Evolutionary conservation across 2,888 invertebrate species (phyloP).

Genomic region (Blomia tropicalis): DNA sequence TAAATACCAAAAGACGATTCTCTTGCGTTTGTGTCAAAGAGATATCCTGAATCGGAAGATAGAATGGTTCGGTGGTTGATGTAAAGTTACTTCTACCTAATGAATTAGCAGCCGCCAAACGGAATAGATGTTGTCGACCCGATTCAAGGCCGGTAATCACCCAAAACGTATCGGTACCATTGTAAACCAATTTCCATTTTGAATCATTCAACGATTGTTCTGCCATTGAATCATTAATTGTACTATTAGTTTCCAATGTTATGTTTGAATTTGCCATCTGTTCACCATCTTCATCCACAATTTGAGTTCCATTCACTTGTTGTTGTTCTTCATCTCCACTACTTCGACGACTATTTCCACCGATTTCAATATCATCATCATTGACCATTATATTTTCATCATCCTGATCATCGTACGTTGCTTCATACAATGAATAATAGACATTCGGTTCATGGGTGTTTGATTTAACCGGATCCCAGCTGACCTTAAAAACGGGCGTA

Average conservation of each 20-base stretch:
- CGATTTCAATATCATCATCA: neutral
- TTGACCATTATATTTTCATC: too few relatives aligned
- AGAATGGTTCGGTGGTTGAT: slow-evolving; percentile 46
- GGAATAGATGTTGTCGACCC: slow-evolving; percentile 50
- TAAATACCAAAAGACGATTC: too few relatives aligned
- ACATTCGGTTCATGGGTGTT: neutral
- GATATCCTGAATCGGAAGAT: slow-evolving; percentile 36
- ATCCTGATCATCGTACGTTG: slow-evolving; percentile 31
- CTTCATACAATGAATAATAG: neutral
- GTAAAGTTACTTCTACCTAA: slow-evolving; percentile 70
- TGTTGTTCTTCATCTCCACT: too few relatives aligned
- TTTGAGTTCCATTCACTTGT: neutral
- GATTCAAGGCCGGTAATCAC: slow-evolving; percentile 51
- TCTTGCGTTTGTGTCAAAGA: neutral
- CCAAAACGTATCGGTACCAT: slow-evolving; percentile 53
- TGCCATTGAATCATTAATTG: neutral
- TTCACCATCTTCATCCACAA: too few relatives aligned
- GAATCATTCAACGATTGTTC: neutral
- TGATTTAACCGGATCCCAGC: slow-evolving; percentile 5
- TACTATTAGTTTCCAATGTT: neutral
- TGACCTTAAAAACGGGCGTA: neutral
- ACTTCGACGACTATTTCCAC: neutral
- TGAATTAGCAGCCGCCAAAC: slow-evolving; percentile 59
- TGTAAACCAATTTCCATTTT: slow-evolving; percentile 34
- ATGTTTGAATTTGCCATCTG: too few relatives aligned